phyloP scores from a whole-genome alignment of 2,888 invertebrate genomes.

The Dendrolimus pini region DNA sequence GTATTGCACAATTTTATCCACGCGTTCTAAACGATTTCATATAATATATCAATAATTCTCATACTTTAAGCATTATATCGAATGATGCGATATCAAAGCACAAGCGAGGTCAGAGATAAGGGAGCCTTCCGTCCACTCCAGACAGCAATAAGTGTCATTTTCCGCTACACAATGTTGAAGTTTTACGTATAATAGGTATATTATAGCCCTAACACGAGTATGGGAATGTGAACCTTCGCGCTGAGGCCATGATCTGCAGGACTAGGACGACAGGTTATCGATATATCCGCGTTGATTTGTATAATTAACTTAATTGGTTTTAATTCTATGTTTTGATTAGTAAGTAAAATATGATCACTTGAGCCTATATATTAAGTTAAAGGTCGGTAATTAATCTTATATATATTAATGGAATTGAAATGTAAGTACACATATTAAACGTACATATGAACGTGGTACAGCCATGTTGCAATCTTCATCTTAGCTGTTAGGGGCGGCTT shows the following conservation, averaged over 20 bases:
- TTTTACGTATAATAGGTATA: constrained; percentile 7
- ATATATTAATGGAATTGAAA: too few relatives aligned
- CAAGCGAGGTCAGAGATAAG: constrained; percentile 13
- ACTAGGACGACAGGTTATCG: constrained; percentile 26
- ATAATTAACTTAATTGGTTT: constrained; percentile 20
- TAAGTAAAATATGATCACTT: not conserved
- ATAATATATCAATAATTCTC: not conserved
- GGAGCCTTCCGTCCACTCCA: constrained; percentile 10
- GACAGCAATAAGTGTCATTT: constrained; percentile 6
- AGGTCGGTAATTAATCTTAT: too few relatives aligned
- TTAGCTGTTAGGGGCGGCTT: too few relatives aligned
- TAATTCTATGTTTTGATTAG: constrained; percentile 14
- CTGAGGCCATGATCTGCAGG: constrained; percentile 21
- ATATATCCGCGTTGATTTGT: constrained; percentile 14
- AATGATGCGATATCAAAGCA: constrained; percentile 9
- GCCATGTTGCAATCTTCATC: too few relatives aligned
- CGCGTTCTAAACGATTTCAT: too few relatives aligned
- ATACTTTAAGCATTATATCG: not conserved
- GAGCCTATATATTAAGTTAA: not conserved
- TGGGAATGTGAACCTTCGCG: constrained; percentile 18
- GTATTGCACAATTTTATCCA: too few relatives aligned
- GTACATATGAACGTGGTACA: too few relatives aligned
- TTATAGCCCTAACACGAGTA: constrained; percentile 11
- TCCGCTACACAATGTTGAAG: constrained; percentile 4
- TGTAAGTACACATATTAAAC: too few relatives aligned